Evolutionary conservation across 30 jellyfish, hydroid and myxozoan genomes (phyloP).

Genomic region (Pelagia noctiluca): DNA sequence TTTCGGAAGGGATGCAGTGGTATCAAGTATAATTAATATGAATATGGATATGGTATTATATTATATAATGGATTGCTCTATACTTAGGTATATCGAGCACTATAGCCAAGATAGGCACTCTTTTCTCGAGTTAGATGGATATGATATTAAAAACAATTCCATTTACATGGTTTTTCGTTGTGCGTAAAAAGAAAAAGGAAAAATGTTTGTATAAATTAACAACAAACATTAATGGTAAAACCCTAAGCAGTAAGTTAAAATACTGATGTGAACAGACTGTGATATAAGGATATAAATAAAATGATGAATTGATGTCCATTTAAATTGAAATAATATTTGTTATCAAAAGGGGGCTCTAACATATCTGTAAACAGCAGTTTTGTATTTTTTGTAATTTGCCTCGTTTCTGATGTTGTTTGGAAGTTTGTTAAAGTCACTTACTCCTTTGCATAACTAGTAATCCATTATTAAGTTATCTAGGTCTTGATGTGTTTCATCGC

Average conservation of each 20-base stretch:
- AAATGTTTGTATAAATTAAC: too few relatives aligned
- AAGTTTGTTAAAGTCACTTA: conserved; percentile 8
- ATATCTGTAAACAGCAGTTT: conserved; percentile 32
- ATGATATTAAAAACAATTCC: conserved; percentile 8
- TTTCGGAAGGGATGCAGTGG: too few relatives aligned
- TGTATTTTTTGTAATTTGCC: conserved; percentile 40
- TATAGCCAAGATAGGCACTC: too few relatives aligned
- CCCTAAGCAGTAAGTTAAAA: conserved; percentile 10
- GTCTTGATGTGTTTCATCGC: too few relatives aligned
- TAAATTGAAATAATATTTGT: conserved; percentile 1
- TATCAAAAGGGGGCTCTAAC: conserved; percentile 19
- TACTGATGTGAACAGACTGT: neutral
- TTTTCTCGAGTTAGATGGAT: too few relatives aligned
- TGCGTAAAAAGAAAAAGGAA: neutral
- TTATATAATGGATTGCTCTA: too few relatives aligned
- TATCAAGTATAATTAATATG: too few relatives aligned
- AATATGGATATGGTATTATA: too few relatives aligned
- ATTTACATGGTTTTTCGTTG: conserved; percentile 15
- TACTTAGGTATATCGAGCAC: too few relatives aligned
- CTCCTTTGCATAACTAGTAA: too few relatives aligned
- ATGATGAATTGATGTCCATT: conserved; percentile 32
- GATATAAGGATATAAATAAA: conserved; percentile 12
- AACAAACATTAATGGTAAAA: conserved; percentile 3
- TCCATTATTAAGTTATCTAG: too few relatives aligned
- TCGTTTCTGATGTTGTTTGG: conserved; percentile 35